phyloP scores from a whole-genome alignment of 2,888 invertebrate species.

The Andrena trimmerana region DNA sequence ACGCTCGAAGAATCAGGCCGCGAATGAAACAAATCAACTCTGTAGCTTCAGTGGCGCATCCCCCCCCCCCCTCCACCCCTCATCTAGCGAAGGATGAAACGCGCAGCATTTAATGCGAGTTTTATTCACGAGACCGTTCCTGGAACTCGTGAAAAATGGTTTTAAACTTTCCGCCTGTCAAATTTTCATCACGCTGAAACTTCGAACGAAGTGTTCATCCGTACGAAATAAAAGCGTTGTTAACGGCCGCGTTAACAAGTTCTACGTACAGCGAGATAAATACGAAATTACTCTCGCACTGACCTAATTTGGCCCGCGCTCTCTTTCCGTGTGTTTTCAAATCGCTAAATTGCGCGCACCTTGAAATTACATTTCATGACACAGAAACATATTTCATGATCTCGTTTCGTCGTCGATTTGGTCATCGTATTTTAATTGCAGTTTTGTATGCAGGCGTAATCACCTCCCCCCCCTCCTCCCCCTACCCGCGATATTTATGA shows the following conservation, averaged over 20 bases:
- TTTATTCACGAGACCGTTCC: not conserved
- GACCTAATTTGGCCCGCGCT: conserved; percentile 5
- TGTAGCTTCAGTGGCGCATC: not conserved
- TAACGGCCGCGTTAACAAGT: conserved; percentile 25
- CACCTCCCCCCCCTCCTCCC: no score
- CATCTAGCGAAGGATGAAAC: not conserved
- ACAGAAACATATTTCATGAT: not conserved
- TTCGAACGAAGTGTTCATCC: not conserved
- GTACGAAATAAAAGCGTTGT: conserved; percentile 6
- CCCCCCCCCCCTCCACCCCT: no score
- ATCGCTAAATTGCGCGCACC: not conserved
- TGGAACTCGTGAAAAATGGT: not conserved
- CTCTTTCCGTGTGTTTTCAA: conserved; percentile 16
- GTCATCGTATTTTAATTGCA: conserved; percentile 8
- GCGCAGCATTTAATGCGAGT: not conserved
- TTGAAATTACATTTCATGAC: conserved; percentile 1
- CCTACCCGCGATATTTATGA: not conserved
- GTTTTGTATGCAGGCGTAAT: not conserved
- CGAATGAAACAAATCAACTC: not conserved
- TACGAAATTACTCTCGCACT: not conserved
- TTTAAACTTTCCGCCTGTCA: not conserved
- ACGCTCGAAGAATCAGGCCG: conserved; percentile 4
- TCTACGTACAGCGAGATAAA: not conserved
- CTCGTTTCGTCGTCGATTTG: not conserved
- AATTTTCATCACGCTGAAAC: not conserved